A percentile compares a stretch with the other conserved stretches of the same genome.
Evolutionary conservation across 2,888 invertebrate genomes (phyloP).

Genomic region (Neuroscelio doddi): DNA sequence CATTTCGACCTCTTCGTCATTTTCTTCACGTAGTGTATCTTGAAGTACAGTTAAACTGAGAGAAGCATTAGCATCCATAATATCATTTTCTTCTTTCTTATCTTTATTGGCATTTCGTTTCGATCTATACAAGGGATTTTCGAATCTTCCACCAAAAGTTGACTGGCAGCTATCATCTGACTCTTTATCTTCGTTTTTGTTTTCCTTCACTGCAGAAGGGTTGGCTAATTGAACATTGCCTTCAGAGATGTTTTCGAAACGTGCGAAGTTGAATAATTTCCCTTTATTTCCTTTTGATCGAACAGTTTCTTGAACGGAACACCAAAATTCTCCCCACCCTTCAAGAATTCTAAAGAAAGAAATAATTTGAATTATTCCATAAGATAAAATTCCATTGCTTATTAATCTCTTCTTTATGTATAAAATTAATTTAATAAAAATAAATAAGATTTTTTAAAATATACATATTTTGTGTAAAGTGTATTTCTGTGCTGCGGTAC

Average conservation of each 20-base stretch:
- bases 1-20: conserved; percentile 52
- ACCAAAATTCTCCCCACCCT: conserved; percentile 52
- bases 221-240: conserved; percentile 60
- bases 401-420: too few species aligned
- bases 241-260: conserved; percentile 66
- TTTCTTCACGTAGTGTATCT: conserved; percentile 43
- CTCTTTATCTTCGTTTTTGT: conserved; percentile 9
- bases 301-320: conserved; percentile 48
- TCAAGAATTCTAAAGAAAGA: conserved; percentile 48
- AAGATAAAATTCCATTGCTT: too few species aligned
- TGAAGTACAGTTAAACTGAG: conserved; percentile 56
- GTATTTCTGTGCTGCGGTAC: too few species aligned
- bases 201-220: conserved; percentile 18
- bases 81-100: conserved; percentile 30
- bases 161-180: conserved; percentile 22
- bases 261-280: conserved; percentile 64
- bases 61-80: conserved; percentile 50
- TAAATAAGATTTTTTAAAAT: too few species aligned
- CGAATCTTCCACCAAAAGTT: conserved; percentile 58
- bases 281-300: conserved; percentile 37
- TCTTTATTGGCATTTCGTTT: conserved; percentile 44
- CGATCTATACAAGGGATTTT: conserved; percentile 66
- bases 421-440: too few species aligned
- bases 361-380: too few species aligned
- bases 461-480: too few species aligned